These are phyloP conservation scores for Ceratosolen solmsi DNA, from an alignment of 1,140 invertebrate species.

Conservation along the genomic window DNA sequence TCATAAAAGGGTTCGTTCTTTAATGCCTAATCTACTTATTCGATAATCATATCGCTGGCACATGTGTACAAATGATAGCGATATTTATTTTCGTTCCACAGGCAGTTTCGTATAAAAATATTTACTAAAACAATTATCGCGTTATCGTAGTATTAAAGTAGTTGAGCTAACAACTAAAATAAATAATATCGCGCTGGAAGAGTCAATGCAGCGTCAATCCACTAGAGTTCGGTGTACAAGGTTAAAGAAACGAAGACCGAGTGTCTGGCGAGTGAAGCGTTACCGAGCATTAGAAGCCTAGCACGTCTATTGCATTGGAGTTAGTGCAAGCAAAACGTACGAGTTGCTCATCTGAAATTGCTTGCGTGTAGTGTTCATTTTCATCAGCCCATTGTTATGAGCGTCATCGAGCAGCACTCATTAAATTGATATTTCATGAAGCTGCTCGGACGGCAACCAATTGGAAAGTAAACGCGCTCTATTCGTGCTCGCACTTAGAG, in stretches of 20 bases:
- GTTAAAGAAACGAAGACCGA: not conserved
- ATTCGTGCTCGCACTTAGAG: not conserved
- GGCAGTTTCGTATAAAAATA: not conserved
- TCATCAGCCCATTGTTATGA: not conserved
- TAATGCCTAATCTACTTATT: too few species aligned
- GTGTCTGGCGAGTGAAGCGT: not conserved
- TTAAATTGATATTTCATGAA: constrained; percentile 1
- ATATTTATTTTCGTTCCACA: not conserved
- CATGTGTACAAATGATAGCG: too few species aligned
- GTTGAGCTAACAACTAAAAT: not conserved
- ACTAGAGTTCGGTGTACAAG: not conserved
- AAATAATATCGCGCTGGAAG: not conserved
- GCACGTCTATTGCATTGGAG: not conserved
- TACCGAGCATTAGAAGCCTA: not conserved
- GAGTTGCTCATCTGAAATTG: not conserved
- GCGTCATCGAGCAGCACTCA: not conserved
- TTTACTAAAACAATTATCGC: not conserved
- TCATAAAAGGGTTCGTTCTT: too few species aligned
- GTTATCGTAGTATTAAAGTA: not conserved
- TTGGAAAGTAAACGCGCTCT: not conserved
- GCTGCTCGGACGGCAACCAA: not conserved
- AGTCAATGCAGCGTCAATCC: not conserved
- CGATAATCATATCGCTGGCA: too few species aligned
- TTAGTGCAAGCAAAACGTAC: not conserved
- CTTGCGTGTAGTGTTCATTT: not conserved